Percentiles rank a stretch among this genome's conserved stretches.
Evolutionary conservation across 2,113 vertebrate species (phyloP).

Genomic region (Gnathonemus echidnorhynchus): DNA sequence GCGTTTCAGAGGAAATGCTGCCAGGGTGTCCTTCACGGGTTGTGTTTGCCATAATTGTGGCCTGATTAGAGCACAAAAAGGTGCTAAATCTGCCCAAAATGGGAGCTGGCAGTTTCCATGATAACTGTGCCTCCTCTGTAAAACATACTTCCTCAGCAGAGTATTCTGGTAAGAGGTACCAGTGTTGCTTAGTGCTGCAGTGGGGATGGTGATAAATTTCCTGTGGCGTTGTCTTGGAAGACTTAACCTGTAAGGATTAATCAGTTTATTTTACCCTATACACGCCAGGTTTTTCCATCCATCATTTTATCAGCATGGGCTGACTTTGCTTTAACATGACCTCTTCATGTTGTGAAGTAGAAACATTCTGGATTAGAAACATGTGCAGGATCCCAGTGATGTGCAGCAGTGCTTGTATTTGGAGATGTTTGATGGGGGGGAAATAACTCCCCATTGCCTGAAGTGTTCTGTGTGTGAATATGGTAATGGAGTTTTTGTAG

Average conservation of each 20-base stretch:
- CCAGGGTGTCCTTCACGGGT: constrained; percentile 16
- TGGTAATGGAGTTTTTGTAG: background rate
- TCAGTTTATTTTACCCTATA: background rate
- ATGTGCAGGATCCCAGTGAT: background rate
- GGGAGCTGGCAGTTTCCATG: background rate
- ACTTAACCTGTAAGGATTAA: background rate
- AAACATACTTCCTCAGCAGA: background rate
- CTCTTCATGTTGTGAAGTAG: background rate
- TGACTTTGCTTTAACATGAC: background rate
- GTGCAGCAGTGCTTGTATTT: background rate
- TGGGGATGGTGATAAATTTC: background rate
- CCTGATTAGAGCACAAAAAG: constrained; percentile 13
- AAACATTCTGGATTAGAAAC: background rate
- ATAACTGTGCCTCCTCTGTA: background rate
- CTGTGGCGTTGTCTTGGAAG: background rate
- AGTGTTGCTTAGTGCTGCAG: no score
- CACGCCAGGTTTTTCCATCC: background rate
- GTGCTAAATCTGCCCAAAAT: constrained; percentile 11
- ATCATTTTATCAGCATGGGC: background rate
- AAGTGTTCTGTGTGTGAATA: background rate
- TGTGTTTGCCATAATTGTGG: constrained; percentile 8
- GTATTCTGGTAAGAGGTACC: background rate
- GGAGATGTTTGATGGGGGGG: background rate
- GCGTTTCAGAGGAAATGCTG: constrained; percentile 1
- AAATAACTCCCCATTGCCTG: background rate